Percentiles rank a stretch among this genome's conserved stretches.
Evolutionary conservation across 1,140 invertebrate species (phyloP).

Genomic region (Camponotus pennsylvanicus): DNA sequence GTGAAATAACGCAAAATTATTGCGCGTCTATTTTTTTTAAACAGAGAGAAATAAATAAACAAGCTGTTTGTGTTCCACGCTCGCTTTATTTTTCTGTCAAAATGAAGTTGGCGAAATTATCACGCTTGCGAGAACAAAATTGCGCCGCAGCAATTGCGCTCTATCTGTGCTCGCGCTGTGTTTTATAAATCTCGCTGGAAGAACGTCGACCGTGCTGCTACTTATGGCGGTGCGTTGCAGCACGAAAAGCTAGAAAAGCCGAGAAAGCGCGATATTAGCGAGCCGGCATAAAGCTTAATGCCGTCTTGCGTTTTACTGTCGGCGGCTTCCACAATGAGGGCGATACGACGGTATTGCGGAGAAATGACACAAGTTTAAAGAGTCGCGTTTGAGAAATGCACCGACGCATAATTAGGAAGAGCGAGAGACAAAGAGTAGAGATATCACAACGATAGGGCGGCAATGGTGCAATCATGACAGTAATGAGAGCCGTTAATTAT

Average conservation of each 20-base stretch:
- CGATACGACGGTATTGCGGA: neutral
- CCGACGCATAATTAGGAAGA: neutral
- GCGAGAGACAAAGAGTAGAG: neutral
- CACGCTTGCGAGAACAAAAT: slow-evolving; percentile 21
- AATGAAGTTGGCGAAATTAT: slow-evolving; percentile 48
- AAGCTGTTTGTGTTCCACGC: neutral
- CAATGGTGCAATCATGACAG: slow-evolving; percentile 66
- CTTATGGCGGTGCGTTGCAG: slow-evolving; percentile 7
- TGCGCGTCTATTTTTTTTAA: slow-evolving; percentile 12
- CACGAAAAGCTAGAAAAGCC: slow-evolving; percentile 39
- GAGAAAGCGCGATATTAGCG: slow-evolving; percentile 50
- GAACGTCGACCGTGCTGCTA: slow-evolving; percentile 22
- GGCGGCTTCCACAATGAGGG: slow-evolving; percentile 31
- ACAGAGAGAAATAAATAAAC: slow-evolving; percentile 45
- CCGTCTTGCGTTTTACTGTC: slow-evolving; percentile 53
- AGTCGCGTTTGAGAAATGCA: slow-evolving; percentile 11
- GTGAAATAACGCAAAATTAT: slow-evolving; percentile 24
- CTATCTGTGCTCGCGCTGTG: slow-evolving; percentile 42
- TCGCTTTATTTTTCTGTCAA: slow-evolving; percentile 50
- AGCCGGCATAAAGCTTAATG: slow-evolving; percentile 54
- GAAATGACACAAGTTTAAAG: slow-evolving; percentile 7
- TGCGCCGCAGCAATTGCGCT: slow-evolving; percentile 31
- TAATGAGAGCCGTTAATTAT: slow-evolving; percentile 76
- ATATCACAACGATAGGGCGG: neutral
- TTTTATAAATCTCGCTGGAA: slow-evolving; percentile 54